Evolutionary conservation across 2,113 vertebrate genomes (phyloP).

Genomic region (Nothobranchius furzeri): DNA sequence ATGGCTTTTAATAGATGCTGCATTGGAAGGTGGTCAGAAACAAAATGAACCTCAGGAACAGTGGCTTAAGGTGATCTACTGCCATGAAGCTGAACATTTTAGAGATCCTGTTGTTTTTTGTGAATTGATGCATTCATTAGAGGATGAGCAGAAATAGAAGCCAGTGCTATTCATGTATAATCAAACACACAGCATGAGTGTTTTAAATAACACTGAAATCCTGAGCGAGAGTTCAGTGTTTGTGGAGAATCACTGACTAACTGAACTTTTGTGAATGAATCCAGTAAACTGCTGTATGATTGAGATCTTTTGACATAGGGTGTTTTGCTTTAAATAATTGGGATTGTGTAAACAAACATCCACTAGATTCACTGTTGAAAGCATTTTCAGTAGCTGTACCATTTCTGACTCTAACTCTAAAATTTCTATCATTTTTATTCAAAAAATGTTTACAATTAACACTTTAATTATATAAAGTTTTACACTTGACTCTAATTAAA

Average conservation of each 20-base stretch:
- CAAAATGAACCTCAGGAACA: constrained; percentile 36
- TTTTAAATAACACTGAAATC: not conserved
- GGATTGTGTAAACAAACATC: too few species aligned
- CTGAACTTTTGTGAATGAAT: not conserved
- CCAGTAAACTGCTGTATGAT: not conserved
- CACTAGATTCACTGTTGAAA: too few species aligned
- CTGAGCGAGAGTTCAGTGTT: not conserved
- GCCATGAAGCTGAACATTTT: constrained; percentile 51
- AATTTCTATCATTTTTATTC: too few species aligned
- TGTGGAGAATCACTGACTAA: not conserved
- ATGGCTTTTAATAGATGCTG: constrained; percentile 60
- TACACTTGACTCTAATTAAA: too few species aligned
- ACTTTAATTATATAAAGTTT: too few species aligned
- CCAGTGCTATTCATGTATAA: not conserved
- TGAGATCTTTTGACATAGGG: too few species aligned
- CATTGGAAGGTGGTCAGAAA: constrained; percentile 43
- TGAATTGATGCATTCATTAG: not conserved
- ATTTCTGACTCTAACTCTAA: too few species aligned
- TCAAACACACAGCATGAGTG: not conserved
- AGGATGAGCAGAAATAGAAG: constrained; percentile 1
- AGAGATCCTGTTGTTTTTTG: constrained; percentile 29
- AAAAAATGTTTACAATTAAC: too few species aligned
- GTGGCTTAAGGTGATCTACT: constrained; percentile 49
- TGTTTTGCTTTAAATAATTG: too few species aligned
- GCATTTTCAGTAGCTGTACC: too few species aligned